Base-by-base conservation (phyloP, 2,797 vertebrate species). In the Huso huso region DNA sequence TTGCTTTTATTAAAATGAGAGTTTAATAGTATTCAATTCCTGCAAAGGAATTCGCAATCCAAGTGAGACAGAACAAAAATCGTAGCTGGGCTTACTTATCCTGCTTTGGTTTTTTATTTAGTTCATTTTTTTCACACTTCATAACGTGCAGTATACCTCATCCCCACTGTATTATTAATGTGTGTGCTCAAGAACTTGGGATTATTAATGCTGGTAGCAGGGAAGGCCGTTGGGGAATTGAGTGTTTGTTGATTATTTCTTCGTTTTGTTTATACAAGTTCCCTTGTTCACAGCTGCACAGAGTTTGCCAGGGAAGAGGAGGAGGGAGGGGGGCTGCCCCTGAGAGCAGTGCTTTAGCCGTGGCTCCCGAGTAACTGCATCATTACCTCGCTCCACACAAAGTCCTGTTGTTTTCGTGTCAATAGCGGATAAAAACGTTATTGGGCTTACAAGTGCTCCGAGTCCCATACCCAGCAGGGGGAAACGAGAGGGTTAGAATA, bases 381-480 rank as follows among this genome's bases (percentile, higher is more conserved):
- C 92, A 92, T 94, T 95, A 93, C 91, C 90, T 85, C 73, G 72
- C 86, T 84, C 88, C 83, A 88, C 88, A 88, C 81, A 86, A 83
- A 86, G 81, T 84, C 83, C 71, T 64, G 74, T 77, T 68, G 61
- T 70, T 48, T 84, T 79, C 76, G 84, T 85, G 87, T 91, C 89
- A 90, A 87, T 88, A 89, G 88, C 89, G 82, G 87, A 86, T 90
- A 91, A 90, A 92, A 91, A 88, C 81, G 78, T 89, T 90, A 90
- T 90, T 87, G 88, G 85, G 88, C 89, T 88, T 61, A 49, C 82
- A 76, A 82, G 79, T 84, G 83, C 81, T 87, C 82, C n/a, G 82
- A 88, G 88, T 84, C 86, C 79, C 82, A 71, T 70, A 70, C 73
- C 72, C 75, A 74, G 76, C 82, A 83, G 77, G 82, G 85, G 80